A percentile compares a stretch with the other conserved stretches of the same genome.
Conservation (phyloP, 2,888 invertebrate species). For the Erynnis tages region DNA sequence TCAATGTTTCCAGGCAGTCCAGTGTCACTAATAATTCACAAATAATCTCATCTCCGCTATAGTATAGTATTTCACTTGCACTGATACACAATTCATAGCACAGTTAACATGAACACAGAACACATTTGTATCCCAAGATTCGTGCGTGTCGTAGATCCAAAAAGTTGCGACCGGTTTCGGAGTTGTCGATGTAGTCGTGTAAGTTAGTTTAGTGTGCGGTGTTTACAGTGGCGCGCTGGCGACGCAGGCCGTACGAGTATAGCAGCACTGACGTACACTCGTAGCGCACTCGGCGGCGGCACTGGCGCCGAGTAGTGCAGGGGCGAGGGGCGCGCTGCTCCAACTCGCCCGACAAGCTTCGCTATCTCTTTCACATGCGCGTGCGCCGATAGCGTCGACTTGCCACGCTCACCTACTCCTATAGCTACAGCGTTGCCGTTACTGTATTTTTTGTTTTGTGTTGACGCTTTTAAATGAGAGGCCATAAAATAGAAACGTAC, state of each 20-base stretch:
- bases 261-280: conserved; percentile 48
- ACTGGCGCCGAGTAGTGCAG: conserved; percentile 57
- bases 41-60: not conserved
- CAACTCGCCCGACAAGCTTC: conserved; percentile 68
- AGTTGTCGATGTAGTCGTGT: conserved; percentile 61
- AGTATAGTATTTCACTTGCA: conserved; percentile 45
- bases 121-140: conserved; percentile 58
- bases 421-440: conserved; percentile 62
- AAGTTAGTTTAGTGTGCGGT: conserved; percentile 44
- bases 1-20: conserved; percentile 58
- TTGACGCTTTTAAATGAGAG: conserved; percentile 73
- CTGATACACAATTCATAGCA: conserved; percentile 47
- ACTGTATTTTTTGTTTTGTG: conserved; percentile 69
- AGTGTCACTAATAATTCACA: conserved; percentile 40
- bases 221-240: conserved; percentile 46
- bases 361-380: conserved; percentile 66
- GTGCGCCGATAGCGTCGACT: conserved; percentile 74
- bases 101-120: conserved; percentile 50
- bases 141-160: conserved; percentile 51
- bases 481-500: conserved; percentile 70
- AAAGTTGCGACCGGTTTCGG: conserved; percentile 67
- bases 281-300: conserved; percentile 59
- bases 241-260: conserved; percentile 17
- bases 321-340: conserved; percentile 50
- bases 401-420: conserved; percentile 64